These are phyloP conservation scores for Heliothis subflexa DNA, from an alignment of 1,140 invertebrate species.

Conservation along the genomic window DNA sequence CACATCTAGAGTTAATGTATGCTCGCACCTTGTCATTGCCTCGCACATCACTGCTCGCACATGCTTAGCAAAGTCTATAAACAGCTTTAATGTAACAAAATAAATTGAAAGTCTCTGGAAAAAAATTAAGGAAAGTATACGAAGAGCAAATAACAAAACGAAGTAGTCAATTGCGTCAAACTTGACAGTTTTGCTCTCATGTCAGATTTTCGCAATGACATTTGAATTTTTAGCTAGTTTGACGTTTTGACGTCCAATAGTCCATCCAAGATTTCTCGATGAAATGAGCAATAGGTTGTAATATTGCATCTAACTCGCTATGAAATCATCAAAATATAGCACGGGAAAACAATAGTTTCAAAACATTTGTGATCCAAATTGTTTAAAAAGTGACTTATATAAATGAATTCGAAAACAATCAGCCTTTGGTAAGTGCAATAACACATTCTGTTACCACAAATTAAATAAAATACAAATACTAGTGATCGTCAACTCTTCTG, in stretches of 20 bases:
- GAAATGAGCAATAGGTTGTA: conserved; percentile 20
- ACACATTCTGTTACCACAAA: conserved; percentile 5
- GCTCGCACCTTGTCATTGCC: too few relatives aligned
- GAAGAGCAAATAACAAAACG: not conserved
- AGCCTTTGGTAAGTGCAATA: conserved; percentile 29
- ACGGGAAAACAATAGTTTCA: conserved; percentile 11
- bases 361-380: conserved; percentile 33
- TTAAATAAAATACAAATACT: conserved; percentile 10
- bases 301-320: conserved; percentile 7
- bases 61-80: too few relatives aligned
- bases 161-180: too few relatives aligned
- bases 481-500: conserved; percentile 5
- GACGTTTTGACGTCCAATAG: conserved; percentile 1
- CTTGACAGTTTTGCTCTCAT: too few relatives aligned
- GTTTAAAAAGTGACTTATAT: conserved; percentile 12
- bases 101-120: too few relatives aligned
- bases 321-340: conserved; percentile 9
- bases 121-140: too few relatives aligned
- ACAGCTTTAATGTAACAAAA: too few relatives aligned
- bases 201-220: not conserved
- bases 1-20: too few relatives aligned
- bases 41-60: too few relatives aligned
- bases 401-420: conserved; percentile 16
- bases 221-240: conserved; percentile 6
- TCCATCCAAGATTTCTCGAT: not conserved